Base-by-base conservation (phyloP, 2,888 invertebrate genomes). In the Rotaria magnacalcarata region DNA sequence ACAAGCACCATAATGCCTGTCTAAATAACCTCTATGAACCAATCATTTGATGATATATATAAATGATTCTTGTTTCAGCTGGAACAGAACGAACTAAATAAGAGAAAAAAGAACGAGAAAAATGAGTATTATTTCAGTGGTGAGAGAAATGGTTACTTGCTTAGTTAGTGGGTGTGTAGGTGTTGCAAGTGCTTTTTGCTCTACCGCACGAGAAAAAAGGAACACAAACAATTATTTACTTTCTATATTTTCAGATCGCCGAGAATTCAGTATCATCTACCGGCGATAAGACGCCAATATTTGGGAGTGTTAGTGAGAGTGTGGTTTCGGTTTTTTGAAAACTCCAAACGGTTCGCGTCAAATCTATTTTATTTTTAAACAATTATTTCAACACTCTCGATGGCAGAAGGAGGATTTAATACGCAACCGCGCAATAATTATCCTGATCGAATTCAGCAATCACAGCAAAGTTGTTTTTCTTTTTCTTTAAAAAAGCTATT, bases 101-200 rank as follows among this genome's bases (percentile, higher is more conserved):
- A 67, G 34, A 34, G 34, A 67, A 34, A 67, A 67, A 27, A 67
- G 27, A 67, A 67, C 67, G 67, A 67, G 67, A 67, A 67, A 34
- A 67, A 67, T 67, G 67, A 67, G 67, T 67, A 67, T 67, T 67
- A 67, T 67, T 67, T 67, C 67, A 67, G 67, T 34, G 67, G 14
- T 34, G 67, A 27, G 34, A 67, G 67, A 41, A 34, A 34, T 27
- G 27, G 19, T 34, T 67, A 34, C 67, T 67, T 67, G 67, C 24
- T 67, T 67, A 67, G 67, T 67, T 67, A 67, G 67, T 67, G 34
- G 67, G 16, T 67, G 67, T 67, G 34, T 67, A 67, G 67, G 67
- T 67, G 67, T 67, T 67, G 67, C 67, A 34, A 67, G 34, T 67
- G 67, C 67, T 34, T 34, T 19, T 34, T 67, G 67, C 34, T 19